phyloP scores from a whole-genome alignment of 1,140 invertebrate species.

The Temnothorax longispinosus region DNA sequence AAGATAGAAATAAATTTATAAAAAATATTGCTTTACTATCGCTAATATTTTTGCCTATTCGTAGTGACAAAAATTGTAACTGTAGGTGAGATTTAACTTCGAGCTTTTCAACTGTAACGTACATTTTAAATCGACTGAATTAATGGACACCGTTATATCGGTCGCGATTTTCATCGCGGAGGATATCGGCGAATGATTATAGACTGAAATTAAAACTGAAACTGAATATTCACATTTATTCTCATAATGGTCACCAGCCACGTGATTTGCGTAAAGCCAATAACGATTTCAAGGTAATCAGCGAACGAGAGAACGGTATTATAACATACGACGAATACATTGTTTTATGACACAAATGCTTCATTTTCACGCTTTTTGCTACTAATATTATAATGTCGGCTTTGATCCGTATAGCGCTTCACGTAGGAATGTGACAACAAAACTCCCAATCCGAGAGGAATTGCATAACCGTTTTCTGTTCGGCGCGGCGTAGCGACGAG shows the following conservation, averaged over 20 bases:
- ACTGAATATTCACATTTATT: slow-evolving; percentile 59
- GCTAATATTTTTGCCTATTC: background rate
- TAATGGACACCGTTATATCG: slow-evolving; percentile 27
- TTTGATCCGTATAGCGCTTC: background rate
- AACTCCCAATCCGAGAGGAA: background rate
- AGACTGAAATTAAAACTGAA: slow-evolving; percentile 17
- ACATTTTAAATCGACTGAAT: slow-evolving; percentile 18
- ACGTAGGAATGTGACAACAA: background rate
- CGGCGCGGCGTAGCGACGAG: background rate
- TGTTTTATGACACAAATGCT: background rate
- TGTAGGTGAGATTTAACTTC: background rate
- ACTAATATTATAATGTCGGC: background rate
- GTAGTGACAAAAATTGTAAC: background rate
- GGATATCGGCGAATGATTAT: slow-evolving; percentile 14
- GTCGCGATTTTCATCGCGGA: background rate
- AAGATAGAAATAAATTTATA: no score
- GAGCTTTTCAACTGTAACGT: background rate
- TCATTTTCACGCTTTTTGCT: background rate
- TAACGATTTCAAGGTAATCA: slow-evolving; percentile 60
- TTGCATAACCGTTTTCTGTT: slow-evolving; percentile 26
- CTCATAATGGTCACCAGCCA: slow-evolving; percentile 1
- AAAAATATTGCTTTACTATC: background rate
- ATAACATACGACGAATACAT: background rate
- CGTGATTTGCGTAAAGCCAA: slow-evolving; percentile 29
- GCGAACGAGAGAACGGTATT: background rate